Evolutionary conservation across 2,888 invertebrate species (phyloP), one percentile per base, ranked within the genome.

Genomic region (Carabus problematicus): DNA sequence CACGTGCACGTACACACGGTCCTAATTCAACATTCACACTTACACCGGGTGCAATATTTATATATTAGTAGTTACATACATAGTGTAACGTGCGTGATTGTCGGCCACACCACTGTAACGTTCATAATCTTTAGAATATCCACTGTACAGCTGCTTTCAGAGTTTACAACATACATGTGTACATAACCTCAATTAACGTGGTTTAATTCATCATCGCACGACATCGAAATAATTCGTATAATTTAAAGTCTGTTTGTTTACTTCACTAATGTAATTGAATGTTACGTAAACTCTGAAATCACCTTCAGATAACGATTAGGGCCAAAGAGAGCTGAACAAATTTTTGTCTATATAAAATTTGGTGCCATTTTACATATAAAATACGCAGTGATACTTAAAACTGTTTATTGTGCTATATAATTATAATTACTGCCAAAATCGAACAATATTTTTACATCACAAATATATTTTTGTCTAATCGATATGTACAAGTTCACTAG

Each of bases 341-440:
- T 60, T 54, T 56, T 67, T 60, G 11, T 60, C 16, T 52, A 29
- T 29, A 56, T 67, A 52, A 59, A 66, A 59, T 43, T 59, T 60
- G 52, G 67, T 67, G 67, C 67, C 67, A 67, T 59, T 67, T 60
- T 67, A 16, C 16, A 52, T 11, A 59, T n/a, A 59, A 56, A 39
- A 14, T 56, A 69, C 55, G 70, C 70, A 72, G 72, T 49, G 64
- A 74, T 73, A 64, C 72, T 16, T 69, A 62, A 69, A 74, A 67
- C 64, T 63, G 62, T 72, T 70, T 47, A 71, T 74, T 73, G 54
- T 67, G 71, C 40, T 14, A 71, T 72, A 71, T 71, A 66, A 74
- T 70, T 60, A 58, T 63, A 71, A 71, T 73, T 73, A 74, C 73
- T 73, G 72, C 63, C 63, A 60, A 66, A 70, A 58, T 52, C 64